Conservation (phyloP, 2,797 vertebrate species). For the Micrastur ruficollis region DNA sequence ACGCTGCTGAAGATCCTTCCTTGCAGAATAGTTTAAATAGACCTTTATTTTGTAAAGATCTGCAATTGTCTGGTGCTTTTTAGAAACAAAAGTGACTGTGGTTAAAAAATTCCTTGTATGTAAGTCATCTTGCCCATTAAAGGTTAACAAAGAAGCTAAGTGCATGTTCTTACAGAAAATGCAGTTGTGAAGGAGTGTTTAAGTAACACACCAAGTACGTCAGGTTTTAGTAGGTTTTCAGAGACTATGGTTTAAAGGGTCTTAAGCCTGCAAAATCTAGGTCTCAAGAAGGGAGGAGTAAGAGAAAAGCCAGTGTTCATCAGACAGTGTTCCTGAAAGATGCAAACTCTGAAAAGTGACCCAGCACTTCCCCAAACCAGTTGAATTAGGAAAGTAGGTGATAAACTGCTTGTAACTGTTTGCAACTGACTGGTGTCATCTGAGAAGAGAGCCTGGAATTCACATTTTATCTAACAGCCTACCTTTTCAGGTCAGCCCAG, state of each 20-base stretch:
- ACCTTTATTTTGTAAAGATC: not conserved
- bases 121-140: not conserved
- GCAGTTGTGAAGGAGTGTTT: not conserved
- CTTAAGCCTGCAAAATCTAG: not conserved
- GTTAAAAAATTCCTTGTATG: not conserved
- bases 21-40: not conserved
- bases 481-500: not conserved
- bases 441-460: not conserved
- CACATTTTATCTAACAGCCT: not conserved
- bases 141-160: not conserved
- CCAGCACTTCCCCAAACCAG: not conserved
- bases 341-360: not conserved
- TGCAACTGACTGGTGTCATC: not conserved
- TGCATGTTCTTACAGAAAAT: not conserved
- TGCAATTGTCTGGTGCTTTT: not conserved
- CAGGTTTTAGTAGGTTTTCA: not conserved
- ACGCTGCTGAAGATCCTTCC: not conserved
- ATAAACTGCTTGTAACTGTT: not conserved
- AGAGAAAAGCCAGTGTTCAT: not conserved
- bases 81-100: not conserved
- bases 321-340: not conserved
- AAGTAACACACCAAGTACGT: not conserved
- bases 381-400: not conserved
- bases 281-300: not conserved
- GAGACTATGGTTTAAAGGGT: not conserved